phyloP scores from a whole-genome alignment of 1,140 invertebrate species.

The Heliconius congener region DNA sequence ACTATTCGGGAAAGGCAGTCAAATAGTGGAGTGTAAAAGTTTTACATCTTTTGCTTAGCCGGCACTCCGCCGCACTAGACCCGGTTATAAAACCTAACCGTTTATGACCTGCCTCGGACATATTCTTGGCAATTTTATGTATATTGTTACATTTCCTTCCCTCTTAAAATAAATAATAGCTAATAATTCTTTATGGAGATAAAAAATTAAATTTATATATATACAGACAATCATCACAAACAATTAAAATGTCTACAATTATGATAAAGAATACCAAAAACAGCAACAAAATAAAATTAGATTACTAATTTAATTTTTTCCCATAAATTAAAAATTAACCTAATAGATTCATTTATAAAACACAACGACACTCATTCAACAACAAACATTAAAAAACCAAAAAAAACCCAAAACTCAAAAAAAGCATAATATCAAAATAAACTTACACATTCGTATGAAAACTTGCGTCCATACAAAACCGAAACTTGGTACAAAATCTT shows the following conservation, averaged over 20 bases:
- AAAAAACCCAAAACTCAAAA: slow-evolving; percentile 26
- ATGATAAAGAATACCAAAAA: too few relatives aligned
- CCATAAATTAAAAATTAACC: not conserved
- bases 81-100: slow-evolving; percentile 35
- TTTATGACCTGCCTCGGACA: slow-evolving; percentile 27
- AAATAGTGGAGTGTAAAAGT: slow-evolving; percentile 36
- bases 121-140: slow-evolving; percentile 19
- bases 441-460: slow-evolving; percentile 44
- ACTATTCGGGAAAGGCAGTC: slow-evolving; percentile 11
- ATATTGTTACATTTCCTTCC: not conserved
- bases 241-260: too few relatives aligned
- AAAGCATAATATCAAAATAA: slow-evolving; percentile 17
- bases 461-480: slow-evolving; percentile 51
- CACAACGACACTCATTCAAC: not conserved
- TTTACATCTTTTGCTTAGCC: slow-evolving; percentile 47
- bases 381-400: slow-evolving; percentile 1
- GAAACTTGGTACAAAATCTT: slow-evolving; percentile 45
- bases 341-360: not conserved
- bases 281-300: too few relatives aligned
- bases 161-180: slow-evolving; percentile 7
- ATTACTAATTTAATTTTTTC: not conserved
- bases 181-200: not conserved
- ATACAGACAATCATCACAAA: not conserved
- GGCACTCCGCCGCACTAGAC: slow-evolving; percentile 25
- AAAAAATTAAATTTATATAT: not conserved